phyloP scores from a whole-genome alignment of 1,140 invertebrate genomes.

The Chrysopa pallens region DNA sequence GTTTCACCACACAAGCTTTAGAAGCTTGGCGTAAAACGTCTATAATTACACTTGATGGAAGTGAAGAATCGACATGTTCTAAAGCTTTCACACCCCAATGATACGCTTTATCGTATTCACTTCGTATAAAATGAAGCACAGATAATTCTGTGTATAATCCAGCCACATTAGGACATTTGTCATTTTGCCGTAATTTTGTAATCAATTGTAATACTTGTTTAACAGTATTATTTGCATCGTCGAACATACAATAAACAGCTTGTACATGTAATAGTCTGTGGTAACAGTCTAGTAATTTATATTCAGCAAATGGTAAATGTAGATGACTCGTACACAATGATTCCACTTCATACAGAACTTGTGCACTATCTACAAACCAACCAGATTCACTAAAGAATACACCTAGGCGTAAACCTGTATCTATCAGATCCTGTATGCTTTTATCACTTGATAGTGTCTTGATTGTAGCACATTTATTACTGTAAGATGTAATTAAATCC shows the following conservation, averaged over 20 bases:
- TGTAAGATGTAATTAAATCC: constrained; percentile 29
- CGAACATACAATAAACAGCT: constrained; percentile 59
- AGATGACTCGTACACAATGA: constrained; percentile 33
- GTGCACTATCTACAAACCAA: constrained; percentile 57
- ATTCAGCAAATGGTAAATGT: constrained; percentile 24
- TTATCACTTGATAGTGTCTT: constrained; percentile 5
- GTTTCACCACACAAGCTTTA: constrained; percentile 73
- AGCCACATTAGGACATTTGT: constrained; percentile 37
- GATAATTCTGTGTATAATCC: constrained; percentile 64
- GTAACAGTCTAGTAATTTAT: constrained; percentile 46
- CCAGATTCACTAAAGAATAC: constrained; percentile 74
- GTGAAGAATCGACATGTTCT: constrained; percentile 35
- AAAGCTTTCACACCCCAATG: constrained; percentile 60
- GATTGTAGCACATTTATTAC: constrained; percentile 15
- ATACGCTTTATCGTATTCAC: constrained; percentile 58
- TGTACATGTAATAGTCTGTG: constrained; percentile 68
- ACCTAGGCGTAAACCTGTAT: constrained; percentile 24
- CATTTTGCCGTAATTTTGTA: constrained; percentile 21
- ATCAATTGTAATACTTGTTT: constrained; percentile 20
- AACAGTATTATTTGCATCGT: constrained; percentile 44
- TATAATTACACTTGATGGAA: constrained; percentile 42
- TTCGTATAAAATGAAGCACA: constrained; percentile 56
- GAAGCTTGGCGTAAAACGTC: constrained; percentile 68
- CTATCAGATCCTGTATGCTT: constrained; percentile 18
- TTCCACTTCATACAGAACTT: constrained; percentile 43